Percentiles rank a stretch among this genome's conserved stretches.
Conservation (phyloP, 2,113 vertebrate genomes). For the Sminthopsis crassicaudata region DNA sequence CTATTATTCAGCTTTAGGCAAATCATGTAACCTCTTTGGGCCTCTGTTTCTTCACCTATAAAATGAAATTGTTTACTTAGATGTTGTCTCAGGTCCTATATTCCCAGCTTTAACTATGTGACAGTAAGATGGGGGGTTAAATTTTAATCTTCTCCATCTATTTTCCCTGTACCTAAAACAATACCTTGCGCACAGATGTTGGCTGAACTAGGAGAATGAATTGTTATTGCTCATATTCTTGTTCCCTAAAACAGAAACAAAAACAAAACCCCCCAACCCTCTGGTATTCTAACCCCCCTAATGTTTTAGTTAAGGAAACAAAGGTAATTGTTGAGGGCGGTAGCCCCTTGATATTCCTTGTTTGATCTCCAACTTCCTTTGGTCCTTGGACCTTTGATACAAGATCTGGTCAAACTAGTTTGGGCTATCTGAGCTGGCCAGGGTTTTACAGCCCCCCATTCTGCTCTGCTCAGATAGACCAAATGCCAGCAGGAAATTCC, state of each 20-base stretch:
- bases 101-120: background rate
- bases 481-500: too few species aligned
- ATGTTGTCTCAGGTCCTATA: background rate
- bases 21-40: background rate
- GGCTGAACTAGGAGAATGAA: background rate
- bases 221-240: background rate
- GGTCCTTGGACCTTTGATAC: too few species aligned
- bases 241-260: background rate
- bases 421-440: too few species aligned
- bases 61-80: background rate
- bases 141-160: background rate
- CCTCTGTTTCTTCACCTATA: background rate
- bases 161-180: background rate
- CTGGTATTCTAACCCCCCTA: background rate
- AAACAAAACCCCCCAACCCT: background rate
- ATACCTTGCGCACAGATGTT: background rate
- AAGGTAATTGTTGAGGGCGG: too few species aligned
- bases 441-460: too few species aligned
- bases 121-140: background rate
- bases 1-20: background rate
- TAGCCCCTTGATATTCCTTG: too few species aligned
- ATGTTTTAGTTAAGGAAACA: background rate
- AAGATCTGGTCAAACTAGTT: too few species aligned
- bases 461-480: too few species aligned
- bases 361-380: too few species aligned